These are phyloP conservation scores for Pogonomyrmex californicus DNA, from an alignment of 1,140 invertebrate genomes.

Conservation along the genomic window DNA sequence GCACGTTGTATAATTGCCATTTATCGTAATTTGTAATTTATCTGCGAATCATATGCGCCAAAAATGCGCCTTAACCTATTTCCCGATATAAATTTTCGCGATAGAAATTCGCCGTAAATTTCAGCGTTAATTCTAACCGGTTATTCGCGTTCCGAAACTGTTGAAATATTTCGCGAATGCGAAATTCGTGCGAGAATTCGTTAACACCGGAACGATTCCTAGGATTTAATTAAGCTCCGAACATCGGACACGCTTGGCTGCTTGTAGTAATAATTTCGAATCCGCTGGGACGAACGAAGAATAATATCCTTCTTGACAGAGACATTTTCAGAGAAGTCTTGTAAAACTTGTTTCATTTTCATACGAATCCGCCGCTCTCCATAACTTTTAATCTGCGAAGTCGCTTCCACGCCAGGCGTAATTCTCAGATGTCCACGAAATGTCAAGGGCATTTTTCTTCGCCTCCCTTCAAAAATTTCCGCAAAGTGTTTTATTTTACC, in stretches of 20 bases:
- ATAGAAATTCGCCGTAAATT: slow-evolving; percentile 55
- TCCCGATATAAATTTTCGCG: slow-evolving; percentile 56
- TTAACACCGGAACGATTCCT: slow-evolving; percentile 72
- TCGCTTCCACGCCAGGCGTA: slow-evolving; percentile 28
- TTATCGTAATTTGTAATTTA: slow-evolving; percentile 53
- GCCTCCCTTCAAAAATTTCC: slow-evolving; percentile 34
- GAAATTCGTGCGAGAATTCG: slow-evolving; percentile 64
- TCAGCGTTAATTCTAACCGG: slow-evolving; percentile 46
- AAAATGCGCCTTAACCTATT: slow-evolving; percentile 50
- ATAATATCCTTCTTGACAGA: slow-evolving; percentile 68
- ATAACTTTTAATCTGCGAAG: slow-evolving; percentile 64
- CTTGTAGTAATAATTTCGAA: slow-evolving; percentile 71
- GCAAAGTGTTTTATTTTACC: slow-evolving; percentile 40
- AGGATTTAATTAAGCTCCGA: slow-evolving; percentile 75
- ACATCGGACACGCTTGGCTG: slow-evolving; percentile 71
- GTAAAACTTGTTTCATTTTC: slow-evolving; percentile 72
- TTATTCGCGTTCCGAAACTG: slow-evolving; percentile 59
- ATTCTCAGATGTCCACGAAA: slow-evolving; percentile 45
- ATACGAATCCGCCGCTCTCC: slow-evolving; percentile 38
- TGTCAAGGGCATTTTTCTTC: slow-evolving; percentile 61
- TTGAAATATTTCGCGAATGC: slow-evolving; percentile 70
- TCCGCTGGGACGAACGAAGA: slow-evolving; percentile 62
- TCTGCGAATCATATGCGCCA: slow-evolving; percentile 12
- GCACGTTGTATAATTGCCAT: slow-evolving; percentile 33
- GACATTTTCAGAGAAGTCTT: slow-evolving; percentile 68